A percentile compares a stretch with the other conserved stretches of the same genome.
phyloP scores from a whole-genome alignment of 2,113 vertebrate genomes.

The Salminus brasiliensis region DNA sequence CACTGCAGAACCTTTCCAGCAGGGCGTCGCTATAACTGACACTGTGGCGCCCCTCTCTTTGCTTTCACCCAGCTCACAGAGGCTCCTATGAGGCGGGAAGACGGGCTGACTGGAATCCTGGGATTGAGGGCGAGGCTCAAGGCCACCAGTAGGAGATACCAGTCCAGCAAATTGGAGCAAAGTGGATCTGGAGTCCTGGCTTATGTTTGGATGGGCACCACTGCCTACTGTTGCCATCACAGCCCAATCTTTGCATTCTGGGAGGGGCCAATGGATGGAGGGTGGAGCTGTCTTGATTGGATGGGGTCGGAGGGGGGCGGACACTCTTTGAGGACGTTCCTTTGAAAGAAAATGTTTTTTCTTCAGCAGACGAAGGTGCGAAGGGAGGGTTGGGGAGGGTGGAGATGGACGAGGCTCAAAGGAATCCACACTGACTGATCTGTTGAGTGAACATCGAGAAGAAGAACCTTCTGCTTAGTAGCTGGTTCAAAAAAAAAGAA shows the following conservation, averaged over 20 bases:
- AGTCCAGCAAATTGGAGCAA: slow-evolving; percentile 52
- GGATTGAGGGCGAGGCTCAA: not conserved
- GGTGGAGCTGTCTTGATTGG: slow-evolving; percentile 59
- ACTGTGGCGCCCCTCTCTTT: slow-evolving; percentile 49
- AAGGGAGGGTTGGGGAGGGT: slow-evolving; percentile 19
- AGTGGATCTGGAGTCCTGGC: slow-evolving; percentile 45
- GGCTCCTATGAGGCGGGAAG: slow-evolving; percentile 24
- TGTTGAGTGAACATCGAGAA: slow-evolving; percentile 34
- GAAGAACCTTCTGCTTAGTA: too few species aligned
- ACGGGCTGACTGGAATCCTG: not conserved
- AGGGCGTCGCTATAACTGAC: slow-evolving; percentile 7
- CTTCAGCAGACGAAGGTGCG: slow-evolving; percentile 56
- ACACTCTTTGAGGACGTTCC: slow-evolving; percentile 57
- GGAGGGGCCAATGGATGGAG: slow-evolving; percentile 62
- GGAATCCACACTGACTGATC: slow-evolving; percentile 58
- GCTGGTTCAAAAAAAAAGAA: too few species aligned
- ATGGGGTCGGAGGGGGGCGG: slow-evolving; percentile 69
- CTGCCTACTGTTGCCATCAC: not conserved
- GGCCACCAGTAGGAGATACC: slow-evolving; percentile 34
- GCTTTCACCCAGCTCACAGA: slow-evolving; percentile 45
- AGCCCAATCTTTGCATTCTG: slow-evolving; percentile 67
- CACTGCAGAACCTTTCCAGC: not conserved
- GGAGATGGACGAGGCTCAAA: slow-evolving; percentile 45
- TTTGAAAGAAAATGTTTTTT: slow-evolving; percentile 46
- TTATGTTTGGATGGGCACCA: slow-evolving; percentile 27